These are phyloP conservation scores for Machimus atricapillus DNA, from an alignment of 2,888 invertebrate genomes.

Conservation along the genomic window DNA sequence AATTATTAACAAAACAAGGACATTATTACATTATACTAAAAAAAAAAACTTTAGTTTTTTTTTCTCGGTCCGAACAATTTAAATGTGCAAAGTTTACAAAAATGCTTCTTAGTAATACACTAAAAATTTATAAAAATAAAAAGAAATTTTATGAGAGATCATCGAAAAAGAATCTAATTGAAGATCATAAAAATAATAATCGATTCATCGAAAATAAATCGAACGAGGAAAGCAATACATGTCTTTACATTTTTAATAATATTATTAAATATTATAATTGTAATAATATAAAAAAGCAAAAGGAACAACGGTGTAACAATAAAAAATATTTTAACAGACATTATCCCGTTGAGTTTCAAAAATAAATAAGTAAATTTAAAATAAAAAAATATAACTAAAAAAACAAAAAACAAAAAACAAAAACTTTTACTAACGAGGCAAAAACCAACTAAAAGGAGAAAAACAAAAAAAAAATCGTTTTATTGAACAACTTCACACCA, in stretches of 20 bases:
- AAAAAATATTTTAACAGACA: not conserved
- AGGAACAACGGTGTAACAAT: not conserved
- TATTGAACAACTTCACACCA: no score
- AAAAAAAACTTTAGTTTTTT: no score
- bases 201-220: not conserved
- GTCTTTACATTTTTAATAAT: not conserved
- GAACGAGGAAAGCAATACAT: not conserved
- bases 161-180: not conserved
- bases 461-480: no score
- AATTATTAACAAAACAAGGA: no score
- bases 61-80: not conserved
- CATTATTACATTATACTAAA: no score
- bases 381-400: no score
- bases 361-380: no score
- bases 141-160: not conserved
- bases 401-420: no score
- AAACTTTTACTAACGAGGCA: no score
- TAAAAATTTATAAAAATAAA: slow-evolving; percentile 30
- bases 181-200: not conserved
- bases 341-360: not conserved
- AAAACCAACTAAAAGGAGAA: no score
- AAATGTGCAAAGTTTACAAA: slow-evolving; percentile 36
- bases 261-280: not conserved
- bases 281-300: not conserved
- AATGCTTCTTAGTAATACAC: slow-evolving; percentile 20